Conservation (phyloP, 2,797 vertebrate genomes). For the Rhynchotus rufescens region DNA sequence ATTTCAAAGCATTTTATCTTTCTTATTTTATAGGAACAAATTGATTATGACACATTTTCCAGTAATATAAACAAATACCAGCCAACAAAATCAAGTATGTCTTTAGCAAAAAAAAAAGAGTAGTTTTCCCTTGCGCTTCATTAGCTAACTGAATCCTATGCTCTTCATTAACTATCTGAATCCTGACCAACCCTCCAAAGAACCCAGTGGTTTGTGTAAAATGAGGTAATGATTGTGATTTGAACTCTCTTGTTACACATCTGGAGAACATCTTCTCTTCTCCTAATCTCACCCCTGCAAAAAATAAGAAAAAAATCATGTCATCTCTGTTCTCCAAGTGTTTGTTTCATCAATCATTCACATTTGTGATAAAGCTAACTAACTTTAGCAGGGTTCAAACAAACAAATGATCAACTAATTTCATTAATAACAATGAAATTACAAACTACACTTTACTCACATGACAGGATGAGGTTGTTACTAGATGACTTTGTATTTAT, state of each 20-base stretch:
- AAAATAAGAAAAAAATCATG: neutral
- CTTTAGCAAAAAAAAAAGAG: constrained; percentile 37
- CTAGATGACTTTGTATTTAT: neutral
- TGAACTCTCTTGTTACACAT: neutral
- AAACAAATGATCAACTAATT: neutral
- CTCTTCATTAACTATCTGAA: constrained; percentile 27
- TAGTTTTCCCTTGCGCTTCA: constrained; percentile 33
- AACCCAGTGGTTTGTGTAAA: constrained; percentile 15
- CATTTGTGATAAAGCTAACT: neutral
- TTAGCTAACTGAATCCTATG: constrained; percentile 18
- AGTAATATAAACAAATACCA: neutral
- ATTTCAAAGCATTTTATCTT: constrained; percentile 29
- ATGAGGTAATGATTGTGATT: neutral
- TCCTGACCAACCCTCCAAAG: neutral
- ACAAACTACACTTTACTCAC: neutral
- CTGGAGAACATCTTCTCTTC: constrained; percentile 37
- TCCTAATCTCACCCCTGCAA: neutral
- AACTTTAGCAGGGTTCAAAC: neutral
- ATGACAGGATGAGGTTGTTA: neutral
- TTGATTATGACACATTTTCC: neutral
- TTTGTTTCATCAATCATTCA: neutral
- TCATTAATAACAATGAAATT: neutral
- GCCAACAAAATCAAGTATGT: constrained; percentile 11
- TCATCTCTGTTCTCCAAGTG: neutral
- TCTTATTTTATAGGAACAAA: neutral